A percentile compares a stretch with the other conserved stretches of the same genome.
These are phyloP conservation scores for Chelonoidis abingdonii DNA, from an alignment of 2,113 vertebrate species.

Conservation along the genomic window DNA sequence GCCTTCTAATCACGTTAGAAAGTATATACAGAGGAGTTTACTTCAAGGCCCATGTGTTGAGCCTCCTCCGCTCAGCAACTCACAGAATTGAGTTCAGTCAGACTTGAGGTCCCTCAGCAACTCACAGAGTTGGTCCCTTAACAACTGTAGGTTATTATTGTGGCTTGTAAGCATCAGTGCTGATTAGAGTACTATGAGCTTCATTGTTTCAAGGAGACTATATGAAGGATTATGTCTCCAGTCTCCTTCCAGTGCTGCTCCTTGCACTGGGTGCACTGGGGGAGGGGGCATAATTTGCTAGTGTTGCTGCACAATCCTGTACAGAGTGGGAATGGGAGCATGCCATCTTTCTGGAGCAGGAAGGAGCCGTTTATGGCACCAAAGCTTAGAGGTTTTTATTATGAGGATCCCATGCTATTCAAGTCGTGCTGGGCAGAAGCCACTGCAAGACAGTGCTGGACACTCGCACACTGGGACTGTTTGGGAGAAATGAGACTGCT, in stretches of 20 bases:
- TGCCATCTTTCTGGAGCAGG: not conserved
- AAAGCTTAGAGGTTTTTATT: not conserved
- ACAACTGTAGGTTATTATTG: not conserved
- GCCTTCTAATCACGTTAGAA: slow-evolving; percentile 16
- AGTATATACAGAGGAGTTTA: slow-evolving; percentile 1
- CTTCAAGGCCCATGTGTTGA: not conserved
- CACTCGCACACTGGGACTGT: accelerated
- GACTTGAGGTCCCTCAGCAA: not conserved
- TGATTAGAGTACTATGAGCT: not conserved
- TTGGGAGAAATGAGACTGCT: not conserved
- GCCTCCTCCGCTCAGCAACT: not conserved
- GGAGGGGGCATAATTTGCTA: accelerated
- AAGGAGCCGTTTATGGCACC: not conserved
- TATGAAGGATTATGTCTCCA: not conserved
- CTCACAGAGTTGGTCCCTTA: not conserved
- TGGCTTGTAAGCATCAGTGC: not conserved
- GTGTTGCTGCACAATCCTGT: not conserved
- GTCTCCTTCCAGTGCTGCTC: not conserved
- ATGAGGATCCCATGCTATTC: not conserved
- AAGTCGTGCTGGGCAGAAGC: not conserved
- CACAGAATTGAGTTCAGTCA: not conserved
- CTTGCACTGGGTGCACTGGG: not conserved
- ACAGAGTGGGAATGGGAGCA: not conserved
- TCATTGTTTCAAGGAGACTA: not conserved
- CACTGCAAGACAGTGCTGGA: not conserved